Base-by-base conservation (phyloP, 2,888 invertebrate species). In the Suillia variegata region DNA sequence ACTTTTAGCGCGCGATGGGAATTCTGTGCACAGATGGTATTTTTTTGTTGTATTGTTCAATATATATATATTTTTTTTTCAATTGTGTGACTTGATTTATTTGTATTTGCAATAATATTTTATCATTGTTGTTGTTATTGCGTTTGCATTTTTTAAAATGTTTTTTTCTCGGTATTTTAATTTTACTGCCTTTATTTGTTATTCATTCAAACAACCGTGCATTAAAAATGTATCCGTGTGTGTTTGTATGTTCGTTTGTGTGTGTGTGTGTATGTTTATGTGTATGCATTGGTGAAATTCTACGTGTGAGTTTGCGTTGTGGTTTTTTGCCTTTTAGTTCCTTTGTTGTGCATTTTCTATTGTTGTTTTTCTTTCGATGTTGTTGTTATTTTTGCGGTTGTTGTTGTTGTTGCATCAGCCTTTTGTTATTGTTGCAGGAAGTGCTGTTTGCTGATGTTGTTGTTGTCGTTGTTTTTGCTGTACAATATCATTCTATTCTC, bases 401-500 rank as follows among this genome's bases (percentile, higher is more conserved):
- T 54, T 57, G 26, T 51, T 52, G 52, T 42, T 45, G 47, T 47
- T 52, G 31, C 38, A 17, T 52, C 33, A 47, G 31, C 38, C 12
- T 52, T 52, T 55, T 34, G 13, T 31, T 55, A 10, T 33, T 31
- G 6, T 24, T 54, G 47, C 51, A 54, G 57, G 53, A 59, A 54
- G 20, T 54, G 54, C 12, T 57, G 54, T 60, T 59, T 59, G 63
- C 26, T 33, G 49, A 56, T 61, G 56, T 48, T 56, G 55, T 58
- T 58, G 31, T 56, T 47, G 62, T 49, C 59, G 54, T 58, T 58
- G 22, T 59, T 50, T 18, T 48, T 60, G 34, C 47, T 60, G 26
- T 54, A 57, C 55, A 52, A 60, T 60, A 53, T 52, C 49, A 60
- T 56, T 56, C 52, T 55, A 50, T 49, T 49, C 33, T 34, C 26